A percentile compares a stretch with the other conserved stretches of the same genome.
Conservation (phyloP, 2,888 invertebrate genomes). For the Limnephilus auricula region DNA sequence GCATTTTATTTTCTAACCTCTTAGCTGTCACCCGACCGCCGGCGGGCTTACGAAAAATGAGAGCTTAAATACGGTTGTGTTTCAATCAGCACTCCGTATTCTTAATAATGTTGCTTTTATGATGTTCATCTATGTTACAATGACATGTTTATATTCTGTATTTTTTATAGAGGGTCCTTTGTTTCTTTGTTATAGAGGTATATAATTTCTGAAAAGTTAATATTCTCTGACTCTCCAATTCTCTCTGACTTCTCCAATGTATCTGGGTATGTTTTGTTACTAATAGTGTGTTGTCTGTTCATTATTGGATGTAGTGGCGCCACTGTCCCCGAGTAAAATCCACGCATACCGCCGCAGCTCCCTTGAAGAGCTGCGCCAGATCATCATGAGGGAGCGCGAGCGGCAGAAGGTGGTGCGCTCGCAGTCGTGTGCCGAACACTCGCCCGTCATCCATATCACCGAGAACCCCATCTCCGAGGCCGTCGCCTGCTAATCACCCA, state of each 20-base stretch:
- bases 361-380: slow-evolving; percentile 76
- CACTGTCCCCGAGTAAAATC: slow-evolving; percentile 84
- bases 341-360: slow-evolving; percentile 81
- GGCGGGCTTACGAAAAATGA: too few species aligned
- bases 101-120: not conserved
- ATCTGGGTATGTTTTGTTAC: not conserved
- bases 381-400: slow-evolving; percentile 69
- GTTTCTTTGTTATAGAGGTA: not conserved
- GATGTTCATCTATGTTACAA: not conserved
- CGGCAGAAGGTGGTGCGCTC: slow-evolving; percentile 59
- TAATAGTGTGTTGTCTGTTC: slow-evolving; percentile 41
- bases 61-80: too few species aligned
- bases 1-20: too few species aligned
- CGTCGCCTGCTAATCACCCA: slow-evolving; percentile 81
- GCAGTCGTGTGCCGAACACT: slow-evolving; percentile 70
- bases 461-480: slow-evolving; percentile 88
- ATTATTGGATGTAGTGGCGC: slow-evolving; percentile 79
- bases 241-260: not conserved
- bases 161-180: not conserved
- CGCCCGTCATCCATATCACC: slow-evolving; percentile 86
- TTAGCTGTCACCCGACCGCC: too few species aligned
- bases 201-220: not conserved
- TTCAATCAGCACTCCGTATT: not conserved
- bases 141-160: not conserved
- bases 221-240: too few species aligned